Evolutionary conservation across 2,797 vertebrate species (phyloP).

Genomic region (Astyanax mexicanus): DNA sequence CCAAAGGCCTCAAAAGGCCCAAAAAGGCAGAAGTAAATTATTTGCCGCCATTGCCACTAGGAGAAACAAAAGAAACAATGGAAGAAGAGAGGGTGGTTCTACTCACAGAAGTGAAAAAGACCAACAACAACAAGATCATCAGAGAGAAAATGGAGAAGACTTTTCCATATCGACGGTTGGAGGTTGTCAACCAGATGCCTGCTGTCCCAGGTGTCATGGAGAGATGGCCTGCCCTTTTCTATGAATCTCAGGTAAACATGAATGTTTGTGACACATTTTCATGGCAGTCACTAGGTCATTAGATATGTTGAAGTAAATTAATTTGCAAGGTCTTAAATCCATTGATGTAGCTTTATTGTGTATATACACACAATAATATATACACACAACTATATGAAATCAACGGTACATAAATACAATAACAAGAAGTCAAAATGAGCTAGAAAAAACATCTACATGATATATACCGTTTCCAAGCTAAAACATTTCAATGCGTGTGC

Average conservation of each 20-base stretch:
- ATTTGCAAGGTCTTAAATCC: too few relatives aligned
- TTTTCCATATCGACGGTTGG: slow-evolving; percentile 20
- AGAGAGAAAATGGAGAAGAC: slow-evolving; percentile 35
- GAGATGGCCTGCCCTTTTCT: slow-evolving; percentile 31
- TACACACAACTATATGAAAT: too few relatives aligned
- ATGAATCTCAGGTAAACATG: slow-evolving; percentile 30
- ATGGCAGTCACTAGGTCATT: too few relatives aligned
- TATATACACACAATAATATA: too few relatives aligned
- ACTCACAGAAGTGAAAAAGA: slow-evolving; percentile 28
- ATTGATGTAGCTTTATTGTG: too few relatives aligned
- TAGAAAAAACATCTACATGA: neutral
- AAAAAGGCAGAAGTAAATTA: slow-evolving; percentile 58
- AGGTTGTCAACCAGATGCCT: slow-evolving; percentile 9
- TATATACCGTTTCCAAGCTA: neutral
- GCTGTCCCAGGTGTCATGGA: slow-evolving; percentile 8
- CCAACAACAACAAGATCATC: slow-evolving; percentile 30
- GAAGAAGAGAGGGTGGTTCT: slow-evolving; percentile 7
- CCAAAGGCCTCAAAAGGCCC: slow-evolving; percentile 45
- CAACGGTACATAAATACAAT: too few relatives aligned
- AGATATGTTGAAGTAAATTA: too few relatives aligned
- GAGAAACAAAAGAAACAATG: slow-evolving; percentile 26
- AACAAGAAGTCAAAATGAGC: slow-evolving; percentile 9
- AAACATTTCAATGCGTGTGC: slow-evolving; percentile 4
- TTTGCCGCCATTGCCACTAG: slow-evolving; percentile 45
- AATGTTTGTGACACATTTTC: too few relatives aligned